Evolutionary conservation across 2,888 invertebrate species (phyloP), one percentile per base, ranked within the genome.

Genomic region (Eristalis arbustorum): DNA sequence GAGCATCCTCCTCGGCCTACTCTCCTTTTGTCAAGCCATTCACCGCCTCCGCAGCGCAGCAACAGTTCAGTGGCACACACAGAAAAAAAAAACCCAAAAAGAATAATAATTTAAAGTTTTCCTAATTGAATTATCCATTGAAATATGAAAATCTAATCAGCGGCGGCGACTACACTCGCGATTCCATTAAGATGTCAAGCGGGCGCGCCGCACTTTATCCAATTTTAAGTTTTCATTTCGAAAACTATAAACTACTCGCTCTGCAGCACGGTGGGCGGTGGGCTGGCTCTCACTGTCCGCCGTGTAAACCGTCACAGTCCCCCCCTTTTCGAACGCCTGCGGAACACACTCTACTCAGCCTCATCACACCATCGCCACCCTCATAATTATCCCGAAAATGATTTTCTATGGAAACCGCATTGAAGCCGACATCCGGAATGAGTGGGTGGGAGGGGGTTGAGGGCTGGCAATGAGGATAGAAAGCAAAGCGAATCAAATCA

Each of bases 151-250:
- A 87, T 71, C 73, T 49, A 82, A 87, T 82, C 75, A 73, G 74
- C 56, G 63, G 74, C 56, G 63, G 28, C 59, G 31, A 22, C 31
- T 31, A 34, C 40, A 28, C 40, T 31, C 57, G 71, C 71, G 66
- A 78, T 78, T 74, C 81, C 81, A 77, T 77, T 81, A 82, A 74
- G 82, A 87, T 82, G 85, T 82, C 82, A 79, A 72, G 71, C 64
- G n/a, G n/a, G 67, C 64, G 67, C 63, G 62, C 31, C 49, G 66
- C 77, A 64, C 77, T 85, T 85, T 85, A 78, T 82, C 74, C 82
- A 85, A 85, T 85, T 85, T 82, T 66, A 78, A 87, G 69, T 87
- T 81, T 62, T 71, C 69, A 77, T 82, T 85, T 82, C 42, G 25
- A 69, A 82, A 78, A 82, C 82, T 82, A 82, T 71, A 57, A 82